Conservation (phyloP, 2,113 vertebrate genomes). For the Hypocryptadius cinnamomeus region DNA sequence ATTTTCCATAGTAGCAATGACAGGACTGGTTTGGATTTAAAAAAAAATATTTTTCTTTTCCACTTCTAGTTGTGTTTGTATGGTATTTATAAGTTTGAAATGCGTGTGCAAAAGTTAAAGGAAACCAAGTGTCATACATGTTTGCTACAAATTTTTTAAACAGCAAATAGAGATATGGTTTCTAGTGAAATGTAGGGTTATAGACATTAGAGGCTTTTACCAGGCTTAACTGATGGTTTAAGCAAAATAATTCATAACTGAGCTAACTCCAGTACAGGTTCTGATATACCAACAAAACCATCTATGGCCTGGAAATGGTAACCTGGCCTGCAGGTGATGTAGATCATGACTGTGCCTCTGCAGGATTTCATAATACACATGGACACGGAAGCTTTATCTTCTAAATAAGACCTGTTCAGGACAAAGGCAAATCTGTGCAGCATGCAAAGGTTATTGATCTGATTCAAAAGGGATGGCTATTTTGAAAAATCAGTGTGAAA, state of each 20-base stretch:
- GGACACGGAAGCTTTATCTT: neutral
- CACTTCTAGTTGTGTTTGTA: neutral
- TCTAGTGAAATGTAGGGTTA: neutral
- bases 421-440: neutral
- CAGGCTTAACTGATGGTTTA: neutral
- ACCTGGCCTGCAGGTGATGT: neutral
- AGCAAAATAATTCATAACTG: neutral
- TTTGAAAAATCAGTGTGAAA: neutral
- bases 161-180: neutral
- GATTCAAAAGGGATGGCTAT: neutral
- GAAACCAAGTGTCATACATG: neutral
- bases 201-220: neutral
- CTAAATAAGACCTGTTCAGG: neutral
- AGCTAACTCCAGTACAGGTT: neutral
- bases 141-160: neutral
- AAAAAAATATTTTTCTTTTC: neutral
- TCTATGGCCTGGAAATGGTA: neutral
- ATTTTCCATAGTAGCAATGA: neutral
- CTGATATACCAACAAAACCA: neutral
- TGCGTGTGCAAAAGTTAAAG: neutral
- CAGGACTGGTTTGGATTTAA: neutral
- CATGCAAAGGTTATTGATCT: neutral
- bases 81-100: neutral
- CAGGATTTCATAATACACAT: neutral
- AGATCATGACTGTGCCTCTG: rapidly evolving